These are phyloP conservation scores for Aspidiotus destructor DNA, from an alignment of 2,888 invertebrate genomes.

Conservation along the genomic window DNA sequence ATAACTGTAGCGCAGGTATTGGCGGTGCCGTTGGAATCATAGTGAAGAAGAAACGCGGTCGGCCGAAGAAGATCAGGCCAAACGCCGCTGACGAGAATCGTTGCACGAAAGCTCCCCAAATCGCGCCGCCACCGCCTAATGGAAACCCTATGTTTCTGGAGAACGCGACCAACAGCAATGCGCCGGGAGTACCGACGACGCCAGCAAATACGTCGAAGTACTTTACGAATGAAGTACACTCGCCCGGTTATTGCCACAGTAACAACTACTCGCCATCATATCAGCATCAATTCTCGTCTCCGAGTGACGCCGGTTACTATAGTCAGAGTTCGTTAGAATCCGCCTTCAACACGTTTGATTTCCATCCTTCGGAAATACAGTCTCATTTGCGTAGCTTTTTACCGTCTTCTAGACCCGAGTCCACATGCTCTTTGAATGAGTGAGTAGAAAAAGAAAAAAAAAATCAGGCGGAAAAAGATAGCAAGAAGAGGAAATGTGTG, in stretches of 20 bases:
- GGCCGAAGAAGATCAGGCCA: conserved; percentile 70
- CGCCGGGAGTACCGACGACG: conserved; percentile 5
- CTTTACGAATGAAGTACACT: conserved; percentile 22
- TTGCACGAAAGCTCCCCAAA: too few species aligned
- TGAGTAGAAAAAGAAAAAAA: background rate
- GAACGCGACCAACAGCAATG: background rate
- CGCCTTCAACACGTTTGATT: conserved; percentile 28
- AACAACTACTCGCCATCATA: conserved; percentile 29
- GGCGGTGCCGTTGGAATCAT: conserved; percentile 40
- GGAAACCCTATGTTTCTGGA: background rate
- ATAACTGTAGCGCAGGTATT: conserved; percentile 38
- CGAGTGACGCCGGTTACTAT: conserved; percentile 27
- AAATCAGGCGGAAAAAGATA: background rate
- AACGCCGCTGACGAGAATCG: background rate
- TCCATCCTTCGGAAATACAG: conserved; percentile 31
- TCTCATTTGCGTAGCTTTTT: conserved; percentile 29
- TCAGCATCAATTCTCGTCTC: conserved; percentile 30
- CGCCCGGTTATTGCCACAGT: conserved; percentile 26
- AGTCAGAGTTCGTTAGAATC: conserved; percentile 30
- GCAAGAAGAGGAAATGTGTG: background rate
- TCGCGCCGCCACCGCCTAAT: conserved; percentile 11
- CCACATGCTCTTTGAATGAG: conserved; percentile 24
- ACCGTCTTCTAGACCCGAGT: conserved; percentile 28
- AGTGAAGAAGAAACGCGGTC: conserved; percentile 74
- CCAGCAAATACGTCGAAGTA: conserved; percentile 23